These are phyloP conservation scores for Butorides virescens DNA, from an alignment of 2,113 vertebrate species.

Conservation along the genomic window DNA sequence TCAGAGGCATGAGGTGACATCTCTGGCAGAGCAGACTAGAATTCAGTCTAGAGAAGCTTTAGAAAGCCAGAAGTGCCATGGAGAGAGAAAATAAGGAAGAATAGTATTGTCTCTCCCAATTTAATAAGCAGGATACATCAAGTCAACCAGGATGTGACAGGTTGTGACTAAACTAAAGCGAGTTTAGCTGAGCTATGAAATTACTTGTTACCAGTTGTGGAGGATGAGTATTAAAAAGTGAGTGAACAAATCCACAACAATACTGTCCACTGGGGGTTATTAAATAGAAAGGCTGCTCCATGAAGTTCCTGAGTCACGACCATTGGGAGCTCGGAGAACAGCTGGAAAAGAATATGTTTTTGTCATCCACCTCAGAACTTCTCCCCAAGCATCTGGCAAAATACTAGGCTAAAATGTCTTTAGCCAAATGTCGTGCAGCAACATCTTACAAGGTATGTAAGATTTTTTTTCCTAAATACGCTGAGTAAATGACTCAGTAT, in stretches of 20 bases:
- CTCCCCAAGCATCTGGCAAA: neutral
- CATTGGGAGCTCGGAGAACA: neutral
- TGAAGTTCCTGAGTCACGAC: neutral
- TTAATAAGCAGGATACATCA: neutral
- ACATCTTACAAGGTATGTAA: neutral
- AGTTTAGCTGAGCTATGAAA: neutral
- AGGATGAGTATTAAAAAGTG: neutral
- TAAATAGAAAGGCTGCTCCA: neutral
- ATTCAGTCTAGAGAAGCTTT: neutral
- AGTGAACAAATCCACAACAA: neutral
- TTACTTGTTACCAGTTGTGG: neutral
- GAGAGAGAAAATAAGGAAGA: neutral
- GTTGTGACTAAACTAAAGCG: neutral
- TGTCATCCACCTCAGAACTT: neutral
- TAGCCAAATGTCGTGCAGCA: neutral
- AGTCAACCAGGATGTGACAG: neutral
- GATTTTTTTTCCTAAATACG: neutral
- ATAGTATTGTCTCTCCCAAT: neutral
- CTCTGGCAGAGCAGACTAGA: neutral
- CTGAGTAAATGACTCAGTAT: neutral
- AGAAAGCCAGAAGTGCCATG: neutral
- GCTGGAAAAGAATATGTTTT: neutral
- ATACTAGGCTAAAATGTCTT: neutral
- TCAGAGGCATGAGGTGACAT: neutral
- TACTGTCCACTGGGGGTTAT: accelerated